Evolutionary conservation across 37 sponge, comb jelly and placozoan species (phyloP).

Genomic region (Geodia barretti): DNA sequence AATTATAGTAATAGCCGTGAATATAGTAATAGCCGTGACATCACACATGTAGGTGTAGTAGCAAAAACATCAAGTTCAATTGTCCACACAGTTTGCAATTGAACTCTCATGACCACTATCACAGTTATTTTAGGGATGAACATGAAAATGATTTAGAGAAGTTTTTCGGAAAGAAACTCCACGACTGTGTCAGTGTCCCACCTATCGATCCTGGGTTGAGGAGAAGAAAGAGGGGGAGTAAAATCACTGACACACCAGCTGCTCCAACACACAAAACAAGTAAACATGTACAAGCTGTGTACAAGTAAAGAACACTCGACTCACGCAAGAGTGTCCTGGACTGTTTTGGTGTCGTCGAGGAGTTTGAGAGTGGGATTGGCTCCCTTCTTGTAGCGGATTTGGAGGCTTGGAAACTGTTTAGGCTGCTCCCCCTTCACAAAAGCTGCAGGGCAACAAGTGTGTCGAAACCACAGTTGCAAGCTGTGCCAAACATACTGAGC

Average conservation of each 20-base stretch:
- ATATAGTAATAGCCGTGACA: too few relatives aligned
- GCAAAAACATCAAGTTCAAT: not conserved
- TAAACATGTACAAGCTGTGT: not conserved
- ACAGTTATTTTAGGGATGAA: too few relatives aligned
- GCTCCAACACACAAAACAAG: not conserved
- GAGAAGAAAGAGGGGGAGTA: constrained; percentile 7
- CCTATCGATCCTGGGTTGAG: constrained; percentile 73
- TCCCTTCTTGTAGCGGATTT: constrained; percentile 80
- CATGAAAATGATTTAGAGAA: not conserved
- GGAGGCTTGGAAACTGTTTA: constrained; percentile 58
- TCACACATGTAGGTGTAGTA: not conserved
- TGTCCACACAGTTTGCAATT: not conserved
- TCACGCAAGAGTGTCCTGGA: constrained; percentile 82
- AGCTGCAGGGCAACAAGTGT: constrained; percentile 14
- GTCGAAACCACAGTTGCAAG: not conserved
- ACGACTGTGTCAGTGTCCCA: constrained; percentile 89
- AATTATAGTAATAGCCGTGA: too few relatives aligned
- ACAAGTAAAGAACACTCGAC: not conserved
- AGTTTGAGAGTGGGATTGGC: constrained; percentile 76
- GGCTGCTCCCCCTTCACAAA: constrained; percentile 69
- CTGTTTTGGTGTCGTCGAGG: constrained; percentile 73
- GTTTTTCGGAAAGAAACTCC: constrained; percentile 83
- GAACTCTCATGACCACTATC: not conserved
- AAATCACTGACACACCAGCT: not conserved
- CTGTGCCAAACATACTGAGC: not conserved